These are phyloP conservation scores for Urosaurus nigricauda DNA, from an alignment of 2,797 vertebrate species.

Conservation along the genomic window DNA sequence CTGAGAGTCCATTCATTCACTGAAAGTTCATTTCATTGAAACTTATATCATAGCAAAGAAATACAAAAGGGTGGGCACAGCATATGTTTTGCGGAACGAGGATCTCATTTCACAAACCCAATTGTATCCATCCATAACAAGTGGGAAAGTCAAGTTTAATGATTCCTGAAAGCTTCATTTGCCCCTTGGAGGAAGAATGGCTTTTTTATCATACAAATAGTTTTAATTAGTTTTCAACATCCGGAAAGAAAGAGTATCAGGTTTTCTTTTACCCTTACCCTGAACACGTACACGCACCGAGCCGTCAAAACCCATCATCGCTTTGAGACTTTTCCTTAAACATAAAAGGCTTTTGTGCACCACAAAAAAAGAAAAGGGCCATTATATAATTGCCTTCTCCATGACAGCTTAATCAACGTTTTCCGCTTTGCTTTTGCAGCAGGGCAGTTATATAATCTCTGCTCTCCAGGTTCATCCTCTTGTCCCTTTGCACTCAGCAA, in stretches of 20 bases:
- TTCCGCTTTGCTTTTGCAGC: slow-evolving; percentile 49
- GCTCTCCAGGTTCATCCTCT: slow-evolving; percentile 25
- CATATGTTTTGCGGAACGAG: slow-evolving; percentile 30
- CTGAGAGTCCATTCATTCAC: rapidly evolving
- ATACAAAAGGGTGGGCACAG: not conserved
- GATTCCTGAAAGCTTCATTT: slow-evolving; percentile 45
- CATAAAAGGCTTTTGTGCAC: slow-evolving; percentile 44
- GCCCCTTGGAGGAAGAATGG: slow-evolving; percentile 48
- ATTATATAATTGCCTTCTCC: slow-evolving; percentile 55
- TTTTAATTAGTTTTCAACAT: slow-evolving; percentile 59
- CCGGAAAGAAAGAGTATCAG: slow-evolving; percentile 31
- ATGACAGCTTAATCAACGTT: slow-evolving; percentile 39
- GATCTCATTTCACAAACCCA: slow-evolving; percentile 44
- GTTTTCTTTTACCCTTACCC: slow-evolving; percentile 10
- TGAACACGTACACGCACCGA: slow-evolving; percentile 1
- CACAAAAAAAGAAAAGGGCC: slow-evolving; percentile 22
- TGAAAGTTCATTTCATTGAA: rapidly evolving
- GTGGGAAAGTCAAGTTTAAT: slow-evolving; percentile 38
- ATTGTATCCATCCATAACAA: slow-evolving; percentile 45
- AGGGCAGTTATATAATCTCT: slow-evolving; percentile 54
- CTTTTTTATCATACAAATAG: slow-evolving; percentile 47
- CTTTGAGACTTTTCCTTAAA: slow-evolving; percentile 46
- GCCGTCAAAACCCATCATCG: slow-evolving; percentile 20
- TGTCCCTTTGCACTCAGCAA: slow-evolving; percentile 51
- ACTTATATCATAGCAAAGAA: not conserved